Evolutionary conservation across 1,140 invertebrate species (phyloP), one percentile per base, ranked within the genome.

Genomic region (Psix sp.): DNA sequence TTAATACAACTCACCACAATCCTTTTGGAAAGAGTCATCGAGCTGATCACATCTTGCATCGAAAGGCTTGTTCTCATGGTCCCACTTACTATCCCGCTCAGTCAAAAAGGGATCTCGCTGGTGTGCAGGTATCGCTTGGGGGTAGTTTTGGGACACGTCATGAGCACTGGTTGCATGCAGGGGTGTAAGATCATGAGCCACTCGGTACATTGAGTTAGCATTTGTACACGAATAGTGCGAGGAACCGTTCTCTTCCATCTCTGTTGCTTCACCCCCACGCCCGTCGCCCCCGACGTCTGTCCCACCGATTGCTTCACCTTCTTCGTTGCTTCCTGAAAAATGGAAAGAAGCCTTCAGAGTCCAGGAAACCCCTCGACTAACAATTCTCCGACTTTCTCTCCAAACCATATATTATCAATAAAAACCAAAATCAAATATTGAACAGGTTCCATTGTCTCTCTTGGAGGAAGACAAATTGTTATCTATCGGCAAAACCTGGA

Each of bases 301-400:
- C 35, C 60, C 80, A 48, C 79, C 76, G 20, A 68, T 73, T 17
- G 77, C 70, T 74, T 86, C 86, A 48, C 81, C 84, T 77, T 87
- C 86, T 81, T 86, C 84, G 79, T 84, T 86, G 76, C 82, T 86
- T 84, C 86, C 86, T 86, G 16, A 46, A 39, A 71, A 42, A n/a
- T n/a, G n/a, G n/a, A n/a, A n/a, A n/a, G n/a, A n/a, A n/a, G n/a
- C n/a, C n/a, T n/a, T n/a, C n/a, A n/a, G n/a, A n/a, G n/a, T n/a
- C n/a, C n/a, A n/a, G n/a, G n/a, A n/a, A 24, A 24, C 9, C 21
- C 4, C 21, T 24, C 21, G 9, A 24, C 21, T 24, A 24, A 24
- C 21, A 24, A 24, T 24, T 24, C n/a, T n/a, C n/a, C n/a, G n/a
- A n/a, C n/a, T n/a, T n/a, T n/a, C n/a, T 35, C 21, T 16, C 3